Evolutionary conservation across 1,140 invertebrate species (phyloP).

Genomic region (Cotesia vestalis): DNA sequence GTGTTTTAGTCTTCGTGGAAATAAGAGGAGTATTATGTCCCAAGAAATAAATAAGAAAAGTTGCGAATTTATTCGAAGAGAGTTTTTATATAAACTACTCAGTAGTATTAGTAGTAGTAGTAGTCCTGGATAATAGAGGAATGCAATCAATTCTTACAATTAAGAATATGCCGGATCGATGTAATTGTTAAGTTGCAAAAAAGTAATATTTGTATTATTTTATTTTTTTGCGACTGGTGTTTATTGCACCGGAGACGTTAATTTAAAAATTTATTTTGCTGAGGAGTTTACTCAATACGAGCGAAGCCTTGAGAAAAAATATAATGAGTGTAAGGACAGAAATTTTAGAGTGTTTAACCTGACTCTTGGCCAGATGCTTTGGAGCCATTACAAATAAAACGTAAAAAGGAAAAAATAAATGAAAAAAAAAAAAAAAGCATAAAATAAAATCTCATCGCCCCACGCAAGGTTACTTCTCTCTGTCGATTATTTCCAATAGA

Average conservation of each 20-base stretch:
- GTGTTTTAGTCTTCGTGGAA: conserved; percentile 51
- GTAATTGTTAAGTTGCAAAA: too few species aligned
- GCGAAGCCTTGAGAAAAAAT: neutral
- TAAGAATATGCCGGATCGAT: too few species aligned
- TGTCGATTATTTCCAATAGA: conserved; percentile 38
- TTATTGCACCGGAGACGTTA: too few species aligned
- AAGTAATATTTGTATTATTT: too few species aligned
- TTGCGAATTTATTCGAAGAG: conserved; percentile 12
- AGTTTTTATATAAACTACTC: conserved; percentile 11
- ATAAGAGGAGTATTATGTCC: conserved; percentile 33
- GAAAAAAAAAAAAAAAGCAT: neutral
- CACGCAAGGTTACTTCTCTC: conserved; percentile 20
- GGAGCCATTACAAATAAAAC: conserved; percentile 8
- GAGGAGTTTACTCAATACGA: neutral
- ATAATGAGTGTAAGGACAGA: conserved; percentile 17
- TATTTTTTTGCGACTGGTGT: too few species aligned
- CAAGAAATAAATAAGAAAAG: conserved; percentile 23
- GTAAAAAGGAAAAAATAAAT: conserved; percentile 13
- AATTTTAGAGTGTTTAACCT: neutral
- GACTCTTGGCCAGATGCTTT: conserved; percentile 12
- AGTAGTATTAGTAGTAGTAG: neutral
- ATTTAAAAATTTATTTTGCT: neutral
- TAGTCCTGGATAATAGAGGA: too few species aligned
- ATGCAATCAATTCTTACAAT: too few species aligned
- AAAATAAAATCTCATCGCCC: neutral